A percentile compares a stretch with the other conserved stretches of the same genome.
These are phyloP conservation scores for Ctenochaetus hawaiiensis DNA, from an alignment of 2,797 vertebrate species.

Conservation along the genomic window DNA sequence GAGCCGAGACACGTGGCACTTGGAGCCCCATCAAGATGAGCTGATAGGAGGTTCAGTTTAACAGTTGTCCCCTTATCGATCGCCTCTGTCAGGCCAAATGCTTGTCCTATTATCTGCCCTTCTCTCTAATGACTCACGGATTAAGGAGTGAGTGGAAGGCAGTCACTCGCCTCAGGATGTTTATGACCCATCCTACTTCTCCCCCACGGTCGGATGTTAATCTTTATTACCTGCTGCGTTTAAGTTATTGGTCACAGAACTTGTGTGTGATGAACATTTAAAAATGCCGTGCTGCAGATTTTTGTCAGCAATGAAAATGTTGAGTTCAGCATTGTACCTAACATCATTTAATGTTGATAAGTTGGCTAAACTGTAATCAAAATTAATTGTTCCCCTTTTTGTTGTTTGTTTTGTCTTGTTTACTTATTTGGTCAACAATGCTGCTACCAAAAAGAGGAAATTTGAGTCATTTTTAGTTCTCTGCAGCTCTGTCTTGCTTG, in stretches of 20 bases:
- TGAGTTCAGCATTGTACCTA: not conserved
- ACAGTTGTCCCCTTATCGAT: conserved; percentile 63
- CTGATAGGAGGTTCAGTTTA: conserved; percentile 63
- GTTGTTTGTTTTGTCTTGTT: too few species aligned
- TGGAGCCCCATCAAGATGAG: conserved; percentile 70
- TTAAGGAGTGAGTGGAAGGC: conserved; percentile 46
- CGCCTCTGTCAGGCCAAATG: conserved; percentile 9
- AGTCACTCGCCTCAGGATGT: conserved; percentile 39
- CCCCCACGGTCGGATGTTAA: conserved; percentile 47
- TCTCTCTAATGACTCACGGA: conserved; percentile 63
- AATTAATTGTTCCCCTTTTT: too few species aligned
- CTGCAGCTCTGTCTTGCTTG: too few species aligned
- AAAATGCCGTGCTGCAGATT: conserved; percentile 35
- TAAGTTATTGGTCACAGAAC: conserved; percentile 45
- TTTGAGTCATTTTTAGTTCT: not conserved
- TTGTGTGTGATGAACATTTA: conserved; percentile 55
- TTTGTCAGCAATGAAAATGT: conserved; percentile 20
- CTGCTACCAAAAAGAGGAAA: too few species aligned
- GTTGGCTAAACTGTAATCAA: not conserved
- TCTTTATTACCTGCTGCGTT: conserved; percentile 65
- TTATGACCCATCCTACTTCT: conserved; percentile 57
- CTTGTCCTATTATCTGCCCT: conserved; percentile 53
- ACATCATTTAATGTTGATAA: not conserved
- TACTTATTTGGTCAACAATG: too few species aligned
- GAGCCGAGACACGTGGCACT: conserved; percentile 72